A percentile compares a stretch with the other conserved stretches of the same genome.
phyloP scores from a whole-genome alignment of 2,113 vertebrate genomes.

The Poicephalus meyeri region DNA sequence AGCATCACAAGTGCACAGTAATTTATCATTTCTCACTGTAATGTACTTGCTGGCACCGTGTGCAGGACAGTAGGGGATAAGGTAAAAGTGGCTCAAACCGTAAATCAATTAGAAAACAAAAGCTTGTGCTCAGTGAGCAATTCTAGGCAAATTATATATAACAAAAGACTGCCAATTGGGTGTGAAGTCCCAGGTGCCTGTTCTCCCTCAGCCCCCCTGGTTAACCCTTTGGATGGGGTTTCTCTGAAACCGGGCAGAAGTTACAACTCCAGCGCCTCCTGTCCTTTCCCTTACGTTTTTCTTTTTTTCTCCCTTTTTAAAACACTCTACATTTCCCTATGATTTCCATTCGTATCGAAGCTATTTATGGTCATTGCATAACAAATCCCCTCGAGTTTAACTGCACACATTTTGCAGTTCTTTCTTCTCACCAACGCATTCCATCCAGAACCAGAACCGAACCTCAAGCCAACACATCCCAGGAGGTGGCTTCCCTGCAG shows the following conservation, averaged over 20 bases:
- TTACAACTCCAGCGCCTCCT: neutral
- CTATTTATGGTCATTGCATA: neutral
- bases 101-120: conserved; percentile 93
- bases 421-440: neutral
- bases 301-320: neutral
- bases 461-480: neutral
- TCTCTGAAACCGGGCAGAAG: neutral
- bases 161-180: conserved; percentile 82
- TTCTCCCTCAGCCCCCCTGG: conserved; percentile 12
- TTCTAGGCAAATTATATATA: conserved; percentile 82
- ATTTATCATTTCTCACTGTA: conserved; percentile 84
- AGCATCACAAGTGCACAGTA: conserved; percentile 79
- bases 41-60: conserved; percentile 80
- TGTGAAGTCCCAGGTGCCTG: conserved; percentile 73
- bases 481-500: neutral
- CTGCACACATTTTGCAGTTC: neutral
- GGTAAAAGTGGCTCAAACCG: conserved; percentile 79
- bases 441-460: neutral
- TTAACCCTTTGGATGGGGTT: conserved; percentile 67
- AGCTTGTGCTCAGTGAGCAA: conserved; percentile 75
- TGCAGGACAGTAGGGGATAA: conserved; percentile 75
- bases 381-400: neutral
- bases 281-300: neutral
- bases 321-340: neutral
- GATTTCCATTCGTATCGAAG: neutral